These are phyloP conservation scores for Drosophila oshimai DNA, from an alignment of 1,140 invertebrate genomes.

Conservation along the genomic window DNA sequence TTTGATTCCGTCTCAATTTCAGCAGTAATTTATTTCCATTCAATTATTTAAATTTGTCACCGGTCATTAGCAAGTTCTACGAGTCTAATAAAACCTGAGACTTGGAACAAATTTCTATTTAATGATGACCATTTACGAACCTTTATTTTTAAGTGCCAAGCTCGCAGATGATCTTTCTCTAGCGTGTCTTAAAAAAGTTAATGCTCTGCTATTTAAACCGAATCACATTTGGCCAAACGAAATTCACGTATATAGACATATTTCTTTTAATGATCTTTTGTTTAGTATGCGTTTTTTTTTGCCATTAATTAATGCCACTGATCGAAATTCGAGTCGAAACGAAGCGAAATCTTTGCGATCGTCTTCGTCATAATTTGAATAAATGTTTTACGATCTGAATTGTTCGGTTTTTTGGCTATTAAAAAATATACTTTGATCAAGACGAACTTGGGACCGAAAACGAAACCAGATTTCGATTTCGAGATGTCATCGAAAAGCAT, in stretches of 20 bases:
- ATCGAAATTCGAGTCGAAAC: conserved; percentile 35
- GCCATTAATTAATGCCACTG: conserved; percentile 58
- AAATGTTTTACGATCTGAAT: conserved; percentile 63
- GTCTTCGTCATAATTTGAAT: conserved; percentile 52
- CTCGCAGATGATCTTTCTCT: conserved; percentile 6
- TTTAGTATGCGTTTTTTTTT: conserved; percentile 14
- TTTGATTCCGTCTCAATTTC: conserved; percentile 16
- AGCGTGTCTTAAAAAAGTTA: conserved; percentile 23
- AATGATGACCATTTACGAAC: conserved; percentile 49
- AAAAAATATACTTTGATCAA: conserved; percentile 51
- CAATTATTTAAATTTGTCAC: conserved; percentile 19
- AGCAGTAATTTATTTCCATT: conserved; percentile 6
- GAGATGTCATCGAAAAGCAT: conserved; percentile 20
- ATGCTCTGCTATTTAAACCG: conserved; percentile 55
- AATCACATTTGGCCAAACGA: conserved; percentile 33
- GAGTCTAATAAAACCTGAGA: conserved; percentile 13
- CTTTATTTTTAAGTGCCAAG: conserved; percentile 31
- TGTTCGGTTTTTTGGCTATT: conserved; percentile 36
- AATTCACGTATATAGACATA: conserved; percentile 9
- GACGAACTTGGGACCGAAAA: conserved; percentile 45
- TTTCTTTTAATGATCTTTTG: conserved; percentile 33
- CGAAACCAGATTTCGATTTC: conserved; percentile 62
- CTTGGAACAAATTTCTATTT: conserved; percentile 54
- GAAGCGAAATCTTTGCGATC: conserved; percentile 52
- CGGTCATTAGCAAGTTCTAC: conserved; percentile 7